Conservation (phyloP, 2,797 vertebrate species). For the Sternarchorhynchus goeldii region DNA sequence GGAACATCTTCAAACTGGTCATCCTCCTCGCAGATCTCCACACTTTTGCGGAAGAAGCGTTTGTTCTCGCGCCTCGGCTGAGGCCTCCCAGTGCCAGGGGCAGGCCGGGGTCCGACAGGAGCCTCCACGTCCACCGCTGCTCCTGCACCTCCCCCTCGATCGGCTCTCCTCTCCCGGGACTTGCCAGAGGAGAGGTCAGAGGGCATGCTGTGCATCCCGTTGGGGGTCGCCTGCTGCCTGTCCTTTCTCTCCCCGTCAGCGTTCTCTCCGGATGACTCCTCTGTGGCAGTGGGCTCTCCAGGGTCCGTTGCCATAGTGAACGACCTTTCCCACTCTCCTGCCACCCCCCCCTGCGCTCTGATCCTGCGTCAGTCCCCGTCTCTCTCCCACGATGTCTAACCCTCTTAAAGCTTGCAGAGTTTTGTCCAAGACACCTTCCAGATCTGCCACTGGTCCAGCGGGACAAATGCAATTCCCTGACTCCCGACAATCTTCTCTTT, state of each 20-base stretch:
- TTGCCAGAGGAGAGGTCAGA: conserved; percentile 69
- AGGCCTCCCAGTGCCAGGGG: conserved; percentile 65
- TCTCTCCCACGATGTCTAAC: conserved; percentile 71
- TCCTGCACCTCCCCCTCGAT: conserved; percentile 40
- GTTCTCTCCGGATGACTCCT: conserved; percentile 86
- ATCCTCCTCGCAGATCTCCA: conserved; percentile 87
- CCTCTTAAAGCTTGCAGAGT: conserved; percentile 41
- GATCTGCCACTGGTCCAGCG: conserved; percentile 51
- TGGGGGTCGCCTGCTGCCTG: conserved; percentile 58
- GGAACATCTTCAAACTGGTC: conserved; percentile 66
- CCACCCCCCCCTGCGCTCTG: conserved; percentile 74
- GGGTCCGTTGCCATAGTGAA: conserved; percentile 89
- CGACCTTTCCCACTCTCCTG: conserved; percentile 62
- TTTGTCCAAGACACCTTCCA: background rate
- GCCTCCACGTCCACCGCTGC: conserved; percentile 50
- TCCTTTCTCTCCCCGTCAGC: conserved; percentile 82
- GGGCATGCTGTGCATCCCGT: conserved; percentile 71
- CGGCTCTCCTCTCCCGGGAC: conserved; percentile 61
- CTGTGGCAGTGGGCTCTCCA: conserved; percentile 86
- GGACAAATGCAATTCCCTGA: conserved; percentile 18
- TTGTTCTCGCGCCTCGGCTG: conserved; percentile 79
- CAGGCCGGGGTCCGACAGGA: conserved; percentile 58
- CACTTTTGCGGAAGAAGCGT: conserved; percentile 89
- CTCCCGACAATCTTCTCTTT: conserved; percentile 10
- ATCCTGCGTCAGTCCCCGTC: conserved; percentile 75